Base-by-base conservation (phyloP, 2,113 vertebrate genomes). In the Hippopotamus amphibius region DNA sequence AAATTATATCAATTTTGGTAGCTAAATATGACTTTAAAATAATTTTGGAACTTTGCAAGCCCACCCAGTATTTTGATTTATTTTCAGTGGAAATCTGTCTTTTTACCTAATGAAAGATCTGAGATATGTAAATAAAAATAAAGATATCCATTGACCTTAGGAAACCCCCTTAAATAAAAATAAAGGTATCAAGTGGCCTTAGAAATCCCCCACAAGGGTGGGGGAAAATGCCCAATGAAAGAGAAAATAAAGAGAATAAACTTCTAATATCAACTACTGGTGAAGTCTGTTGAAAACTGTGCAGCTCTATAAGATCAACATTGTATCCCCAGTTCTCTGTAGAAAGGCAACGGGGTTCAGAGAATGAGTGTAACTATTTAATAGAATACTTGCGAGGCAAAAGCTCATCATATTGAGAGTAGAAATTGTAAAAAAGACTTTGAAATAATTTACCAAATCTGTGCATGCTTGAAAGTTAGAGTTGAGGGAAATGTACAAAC, bases 1-100 rank as follows among this genome's bases (percentile, higher is more conserved):
- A 96, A 87, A 3, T n/a, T 0, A 2, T 13, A 77, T 13, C 53
- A 97, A 89, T 83, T 93, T 59, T 96, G 90, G 48, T 69, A 97
- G 77, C 6, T 93, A 66, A 95, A 90, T 94, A 82, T 86, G 50
- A 80, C 30, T 69, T 41, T 79, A 96, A 96, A 97, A 82, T 95
- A 80, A 95, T 96, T 76, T 50, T 97, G 66, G 61, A 97, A 69
- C 65, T 59, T 91, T 46, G 77, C 10, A 41, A 95, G 57, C 69
- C 93, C 65, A 97, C 93, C 93, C 89, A 95, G 82, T 95, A 93
- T 88, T 95, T 22, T 22, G 6, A 96, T 50, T n/a, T 74, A 3
- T 80, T 98, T 97, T 95, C 59, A 90, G 63, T 85, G 74, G 28
- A 96, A 97, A 81, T 48, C 0, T 33, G 85, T 90, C 43, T 66